phyloP scores from a whole-genome alignment of 2,113 vertebrate species.

The Puntigrus tetrazona region DNA sequence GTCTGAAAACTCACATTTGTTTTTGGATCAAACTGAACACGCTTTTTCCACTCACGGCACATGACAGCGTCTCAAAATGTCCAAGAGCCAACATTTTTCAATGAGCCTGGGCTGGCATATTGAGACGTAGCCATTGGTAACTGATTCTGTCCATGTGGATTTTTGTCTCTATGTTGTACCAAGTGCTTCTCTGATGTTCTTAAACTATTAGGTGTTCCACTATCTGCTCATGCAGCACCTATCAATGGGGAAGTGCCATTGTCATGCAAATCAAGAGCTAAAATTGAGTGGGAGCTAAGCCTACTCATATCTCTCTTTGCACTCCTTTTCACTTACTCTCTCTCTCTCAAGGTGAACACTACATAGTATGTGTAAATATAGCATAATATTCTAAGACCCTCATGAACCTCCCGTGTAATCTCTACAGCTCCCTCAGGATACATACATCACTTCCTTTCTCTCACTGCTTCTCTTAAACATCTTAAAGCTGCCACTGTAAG shows the following conservation, averaged over 20 bases:
- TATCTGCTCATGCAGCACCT: constrained; percentile 57
- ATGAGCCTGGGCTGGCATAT: not conserved
- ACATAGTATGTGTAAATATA: constrained; percentile 18
- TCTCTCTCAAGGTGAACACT: constrained; percentile 20
- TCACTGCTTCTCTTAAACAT: not conserved
- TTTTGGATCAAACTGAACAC: not conserved
- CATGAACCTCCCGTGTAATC: not conserved
- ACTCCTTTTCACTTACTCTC: constrained; percentile 3
- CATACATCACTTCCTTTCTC: constrained; percentile 7
- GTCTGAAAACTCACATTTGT: not conserved
- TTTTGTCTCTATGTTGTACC: not conserved
- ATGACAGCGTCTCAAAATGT: not conserved
- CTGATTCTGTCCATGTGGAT: not conserved
- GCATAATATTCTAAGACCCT: not conserved
- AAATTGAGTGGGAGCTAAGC: constrained; percentile 57
- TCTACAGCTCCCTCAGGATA: not conserved
- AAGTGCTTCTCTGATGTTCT: constrained; percentile 23
- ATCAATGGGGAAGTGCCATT: constrained; percentile 56
- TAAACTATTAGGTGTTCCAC: constrained; percentile 47
- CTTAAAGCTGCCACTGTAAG: not conserved
- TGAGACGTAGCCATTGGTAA: not conserved
- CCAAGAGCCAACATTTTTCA: not conserved
- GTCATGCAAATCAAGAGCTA: constrained; percentile 64
- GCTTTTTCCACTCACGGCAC: not conserved
- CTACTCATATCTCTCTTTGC: constrained; percentile 57